Base-by-base conservation (phyloP, 2,797 vertebrate species). In the Pogoniulus pusillus region DNA sequence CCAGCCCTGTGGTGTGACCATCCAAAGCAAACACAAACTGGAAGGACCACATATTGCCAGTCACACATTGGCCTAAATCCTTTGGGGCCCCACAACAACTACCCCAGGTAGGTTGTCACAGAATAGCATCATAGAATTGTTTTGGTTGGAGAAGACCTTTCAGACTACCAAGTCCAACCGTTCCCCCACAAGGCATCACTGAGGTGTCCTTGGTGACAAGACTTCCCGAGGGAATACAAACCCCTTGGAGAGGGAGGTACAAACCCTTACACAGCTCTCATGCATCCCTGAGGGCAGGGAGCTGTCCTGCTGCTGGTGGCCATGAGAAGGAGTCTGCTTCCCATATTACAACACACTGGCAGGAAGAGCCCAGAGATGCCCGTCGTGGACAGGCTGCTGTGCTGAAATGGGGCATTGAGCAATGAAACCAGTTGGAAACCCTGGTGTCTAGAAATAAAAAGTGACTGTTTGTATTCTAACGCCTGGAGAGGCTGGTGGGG, bases 401-500 rank as follows among this genome's bases (percentile, higher is more conserved):
- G 69, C 95, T 90, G 89, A 92, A 83, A 91, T 0, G 18, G 12
- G 68, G 76, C 63, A 23, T 96, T 97, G 96, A 95, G 97, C 96
- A 97, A 97, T 95, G 91, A 7, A 16, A 62, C 78, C 95, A 95
- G 94, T 96, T 96, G 86, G 93, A 91, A 91, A 93, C 71, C 19
- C 87, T 30, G 76, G 64, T 93, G 89, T 91, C 96, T 95, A 95
- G 95, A 97, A 96, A 96, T 96, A 96, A 93, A 96, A 95, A 97
- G 90, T 65, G 93, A 94, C 96, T 96, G 96, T 96, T 97, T 91
- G 91, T 77, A 82, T 79, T 94, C 80, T 72, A 96, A 94, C 84
- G 92, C 94, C 58, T 49, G 18, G 26, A 45, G 9, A 62, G 59
- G 87, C 82, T 30, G 0, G 78, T 23, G 66, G 47, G 94, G 91